phyloP scores from a whole-genome alignment of 2,888 invertebrate genomes.

The Ochropleura plecta region DNA sequence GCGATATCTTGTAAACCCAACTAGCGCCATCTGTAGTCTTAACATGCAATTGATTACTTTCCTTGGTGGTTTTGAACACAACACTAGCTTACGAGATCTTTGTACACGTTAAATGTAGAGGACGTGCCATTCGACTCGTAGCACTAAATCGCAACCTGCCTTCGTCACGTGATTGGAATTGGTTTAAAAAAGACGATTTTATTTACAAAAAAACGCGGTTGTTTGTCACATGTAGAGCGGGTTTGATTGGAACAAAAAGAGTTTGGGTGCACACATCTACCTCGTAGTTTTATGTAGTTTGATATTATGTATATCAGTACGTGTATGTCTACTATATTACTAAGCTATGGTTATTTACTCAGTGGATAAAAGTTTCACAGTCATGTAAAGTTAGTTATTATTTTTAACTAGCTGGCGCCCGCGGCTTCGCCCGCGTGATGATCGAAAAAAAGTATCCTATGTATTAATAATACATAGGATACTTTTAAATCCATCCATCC shows the following conservation, averaged over 20 bases:
- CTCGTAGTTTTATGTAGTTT: not conserved
- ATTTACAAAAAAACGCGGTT: constrained; percentile 20
- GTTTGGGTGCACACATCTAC: not conserved
- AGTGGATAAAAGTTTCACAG: constrained; percentile 12
- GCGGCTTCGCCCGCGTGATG: too few relatives aligned
- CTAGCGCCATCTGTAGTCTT: constrained; percentile 61
- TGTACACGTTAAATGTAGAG: constrained; percentile 47
- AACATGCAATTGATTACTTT: constrained; percentile 51
- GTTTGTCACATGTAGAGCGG: constrained; percentile 20
- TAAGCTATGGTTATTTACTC: not conserved
- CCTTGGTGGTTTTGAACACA: constrained; percentile 29
- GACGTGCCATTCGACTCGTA: constrained; percentile 48
- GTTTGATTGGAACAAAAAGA: constrained; percentile 24
- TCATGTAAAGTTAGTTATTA: constrained; percentile 21
- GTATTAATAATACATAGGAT: too few relatives aligned
- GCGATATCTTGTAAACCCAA: constrained; percentile 5
- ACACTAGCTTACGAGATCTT: constrained; percentile 32
- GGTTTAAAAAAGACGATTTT: constrained; percentile 24
- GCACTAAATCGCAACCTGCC: not conserved
- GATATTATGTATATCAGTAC: not conserved
- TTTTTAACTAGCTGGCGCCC: constrained; percentile 3
- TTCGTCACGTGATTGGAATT: constrained; percentile 21
- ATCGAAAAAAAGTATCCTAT: too few relatives aligned
- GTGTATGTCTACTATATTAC: not conserved
- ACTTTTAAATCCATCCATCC: too few relatives aligned